phyloP scores from a whole-genome alignment of 92 coral and sea anemone species.

The Bergia sp. region DNA sequence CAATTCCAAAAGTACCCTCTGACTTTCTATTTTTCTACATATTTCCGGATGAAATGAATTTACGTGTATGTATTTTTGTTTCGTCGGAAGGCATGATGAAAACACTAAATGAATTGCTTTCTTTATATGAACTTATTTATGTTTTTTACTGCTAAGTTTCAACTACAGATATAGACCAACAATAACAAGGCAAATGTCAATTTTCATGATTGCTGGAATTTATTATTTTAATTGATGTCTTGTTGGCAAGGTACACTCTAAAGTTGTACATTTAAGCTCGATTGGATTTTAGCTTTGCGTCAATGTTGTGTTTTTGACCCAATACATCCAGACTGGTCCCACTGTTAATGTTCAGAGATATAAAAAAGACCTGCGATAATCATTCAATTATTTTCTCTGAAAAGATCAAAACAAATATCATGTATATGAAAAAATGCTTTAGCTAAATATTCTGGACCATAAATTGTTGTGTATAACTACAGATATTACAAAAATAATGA shows the following conservation, averaged over 20 bases:
- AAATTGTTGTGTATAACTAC: conserved; percentile 8
- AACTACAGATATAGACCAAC: background rate
- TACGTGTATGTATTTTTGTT: background rate
- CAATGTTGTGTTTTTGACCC: background rate
- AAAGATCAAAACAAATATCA: background rate
- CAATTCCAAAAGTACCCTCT: background rate
- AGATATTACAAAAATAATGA: conserved; percentile 40
- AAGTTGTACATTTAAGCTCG: background rate
- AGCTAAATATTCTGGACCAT: conserved; percentile 17
- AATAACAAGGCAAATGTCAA: conserved; percentile 14
- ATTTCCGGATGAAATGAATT: background rate
- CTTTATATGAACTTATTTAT: background rate
- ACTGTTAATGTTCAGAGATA: background rate
- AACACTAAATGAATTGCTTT: background rate
- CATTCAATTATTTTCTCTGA: conserved; percentile 5
- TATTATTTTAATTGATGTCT: conserved; percentile 9
- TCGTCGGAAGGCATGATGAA: background rate
- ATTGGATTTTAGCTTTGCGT: background rate
- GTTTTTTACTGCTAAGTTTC: background rate
- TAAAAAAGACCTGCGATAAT: background rate
- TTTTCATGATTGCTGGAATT: background rate
- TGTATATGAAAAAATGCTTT: conserved; percentile 19
- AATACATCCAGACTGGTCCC: background rate
- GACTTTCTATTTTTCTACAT: background rate
- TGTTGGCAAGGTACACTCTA: background rate